phyloP scores from a whole-genome alignment of 53 echinoderm and acorn worm genomes.

The Antedon mediterranea region DNA sequence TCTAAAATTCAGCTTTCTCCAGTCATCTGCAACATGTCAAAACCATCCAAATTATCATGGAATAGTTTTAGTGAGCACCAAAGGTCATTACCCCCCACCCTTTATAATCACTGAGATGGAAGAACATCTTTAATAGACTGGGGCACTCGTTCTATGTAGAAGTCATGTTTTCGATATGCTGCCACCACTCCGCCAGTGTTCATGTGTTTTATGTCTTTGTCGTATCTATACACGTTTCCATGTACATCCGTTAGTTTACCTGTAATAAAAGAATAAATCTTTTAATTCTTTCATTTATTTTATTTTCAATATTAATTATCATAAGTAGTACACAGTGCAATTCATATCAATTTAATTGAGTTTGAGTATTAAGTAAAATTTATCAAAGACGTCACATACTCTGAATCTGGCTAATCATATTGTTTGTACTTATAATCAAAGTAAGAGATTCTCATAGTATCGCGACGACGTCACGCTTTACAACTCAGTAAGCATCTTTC shows the following conservation, averaged over 20 bases:
- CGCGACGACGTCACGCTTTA: no score
- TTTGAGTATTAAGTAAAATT: background rate
- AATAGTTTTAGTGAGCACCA: background rate
- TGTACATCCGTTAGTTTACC: slow-evolving; percentile 80
- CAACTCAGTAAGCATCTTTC: no score
- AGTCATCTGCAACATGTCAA: background rate
- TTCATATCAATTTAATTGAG: background rate
- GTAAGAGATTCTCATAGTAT: no score
- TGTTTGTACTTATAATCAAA: no score
- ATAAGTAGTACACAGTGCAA: background rate
- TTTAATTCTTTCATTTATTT: background rate
- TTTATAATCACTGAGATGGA: slow-evolving; percentile 10
- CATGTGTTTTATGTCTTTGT: slow-evolving; percentile 74
- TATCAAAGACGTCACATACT: no score
- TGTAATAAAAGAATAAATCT: slow-evolving; percentile 6
- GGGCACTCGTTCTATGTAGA: slow-evolving; percentile 76
- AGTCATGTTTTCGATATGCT: slow-evolving; percentile 65
- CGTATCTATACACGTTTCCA: slow-evolving; percentile 54
- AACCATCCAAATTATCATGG: background rate
- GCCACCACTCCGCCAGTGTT: slow-evolving; percentile 91
- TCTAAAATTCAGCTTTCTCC: background rate
- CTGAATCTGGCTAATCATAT: no score
- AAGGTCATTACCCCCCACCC: background rate
- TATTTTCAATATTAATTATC: background rate
- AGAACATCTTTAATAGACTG: slow-evolving; percentile 52